A percentile compares a stretch with the other conserved stretches of the same genome.
phyloP scores from a whole-genome alignment of 2,113 vertebrate genomes.

The Pterocles orientalis region DNA sequence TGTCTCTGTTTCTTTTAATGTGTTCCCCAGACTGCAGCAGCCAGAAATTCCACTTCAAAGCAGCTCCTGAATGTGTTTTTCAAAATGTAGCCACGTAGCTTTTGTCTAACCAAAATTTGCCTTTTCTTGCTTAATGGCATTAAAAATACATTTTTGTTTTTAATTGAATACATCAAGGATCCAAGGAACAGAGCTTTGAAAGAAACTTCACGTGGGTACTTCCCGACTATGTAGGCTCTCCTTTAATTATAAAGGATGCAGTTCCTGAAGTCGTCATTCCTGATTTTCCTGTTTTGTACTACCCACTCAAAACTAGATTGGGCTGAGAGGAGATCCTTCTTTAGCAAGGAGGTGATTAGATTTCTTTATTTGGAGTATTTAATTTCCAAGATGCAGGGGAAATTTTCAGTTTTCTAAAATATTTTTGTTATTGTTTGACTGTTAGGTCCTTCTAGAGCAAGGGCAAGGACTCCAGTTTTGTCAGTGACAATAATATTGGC shows the following conservation, averaged over 20 bases:
- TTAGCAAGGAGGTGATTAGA: neutral
- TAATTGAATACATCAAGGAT: neutral
- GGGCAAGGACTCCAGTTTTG: neutral
- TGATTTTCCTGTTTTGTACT: conserved; percentile 58
- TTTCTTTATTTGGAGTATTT: neutral
- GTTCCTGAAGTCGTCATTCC: conserved; percentile 34
- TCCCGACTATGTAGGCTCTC: conserved; percentile 4
- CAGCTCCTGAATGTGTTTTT: neutral
- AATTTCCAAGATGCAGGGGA: neutral
- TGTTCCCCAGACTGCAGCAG: neutral
- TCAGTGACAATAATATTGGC: neutral
- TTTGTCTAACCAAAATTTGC: neutral
- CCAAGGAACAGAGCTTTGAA: neutral
- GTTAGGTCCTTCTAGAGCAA: neutral
- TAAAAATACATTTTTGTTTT: neutral
- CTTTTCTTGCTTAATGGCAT: neutral
- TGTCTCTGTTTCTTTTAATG: neutral
- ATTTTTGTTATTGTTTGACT: neutral
- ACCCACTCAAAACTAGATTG: conserved; percentile 12
- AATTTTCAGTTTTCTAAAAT: neutral
- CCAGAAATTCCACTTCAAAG: neutral
- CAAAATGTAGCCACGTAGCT: neutral
- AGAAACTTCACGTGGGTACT: neutral
- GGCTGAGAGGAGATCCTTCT: neutral
- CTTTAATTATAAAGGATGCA: conserved; percentile 46